Evolutionary conservation across 2,888 invertebrate genomes (phyloP).

Genomic region (Clunio marinus): DNA sequence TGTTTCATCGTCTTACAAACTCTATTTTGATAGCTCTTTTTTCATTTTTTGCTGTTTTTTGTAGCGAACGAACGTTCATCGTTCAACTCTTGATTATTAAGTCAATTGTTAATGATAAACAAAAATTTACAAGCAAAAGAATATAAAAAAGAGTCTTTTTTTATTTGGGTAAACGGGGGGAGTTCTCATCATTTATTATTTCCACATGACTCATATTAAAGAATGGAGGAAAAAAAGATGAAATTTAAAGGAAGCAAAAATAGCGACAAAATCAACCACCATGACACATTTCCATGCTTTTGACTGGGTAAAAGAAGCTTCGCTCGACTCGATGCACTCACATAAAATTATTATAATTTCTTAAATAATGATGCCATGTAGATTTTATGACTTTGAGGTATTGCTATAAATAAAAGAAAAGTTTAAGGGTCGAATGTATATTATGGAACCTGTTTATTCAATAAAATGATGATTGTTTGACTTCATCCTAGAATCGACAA

Average conservation of each 20-base stretch:
- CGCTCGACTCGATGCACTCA: neutral
- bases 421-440: no score
- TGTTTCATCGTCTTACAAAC: neutral
- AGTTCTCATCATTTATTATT: conserved; percentile 39
- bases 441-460: no score
- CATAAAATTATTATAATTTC: conserved; percentile 21
- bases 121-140: conserved; percentile 14
- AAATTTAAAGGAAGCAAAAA: neutral
- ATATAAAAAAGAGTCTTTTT: neutral
- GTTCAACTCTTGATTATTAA: conserved; percentile 26
- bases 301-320: neutral
- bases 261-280: conserved; percentile 26
- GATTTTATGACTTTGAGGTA: neutral
- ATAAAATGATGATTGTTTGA: no score
- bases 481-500: no score
- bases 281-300: neutral
- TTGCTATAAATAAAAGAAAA: conserved; percentile 17
- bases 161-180: no score
- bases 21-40: conserved; percentile 27
- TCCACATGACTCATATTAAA: conserved; percentile 37
- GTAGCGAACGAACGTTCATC: no score
- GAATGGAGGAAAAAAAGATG: neutral
- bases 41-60: neutral
- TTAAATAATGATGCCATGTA: conserved; percentile 10
- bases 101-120: conserved; percentile 38